Evolutionary conservation across 2,888 invertebrate genomes (phyloP), one percentile per base, ranked within the genome.

Genomic region (Luffia ferchaultella): DNA sequence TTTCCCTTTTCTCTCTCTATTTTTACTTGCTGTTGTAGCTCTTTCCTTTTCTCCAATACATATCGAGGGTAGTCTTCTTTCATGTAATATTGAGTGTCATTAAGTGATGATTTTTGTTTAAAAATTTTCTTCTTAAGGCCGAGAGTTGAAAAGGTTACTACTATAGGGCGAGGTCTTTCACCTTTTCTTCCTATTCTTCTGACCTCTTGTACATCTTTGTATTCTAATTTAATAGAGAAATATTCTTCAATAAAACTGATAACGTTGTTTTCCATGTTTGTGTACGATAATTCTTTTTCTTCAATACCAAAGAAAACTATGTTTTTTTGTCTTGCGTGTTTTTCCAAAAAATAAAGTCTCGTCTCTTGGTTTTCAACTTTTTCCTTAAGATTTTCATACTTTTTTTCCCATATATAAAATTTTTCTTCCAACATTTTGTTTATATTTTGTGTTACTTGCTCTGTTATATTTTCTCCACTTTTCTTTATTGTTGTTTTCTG

Each of bases 11-110:
- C 54, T 48, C 47, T 51, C 17, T 55, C 57, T 1, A 30, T 47
- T 50, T 51, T 48, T 17, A 51, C 52, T 52, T 52, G 54, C n/a
- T 54, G 51, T n/a, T 53, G 55, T 49, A 55, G 47, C 45, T 50
- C 51, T 50, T 42, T 57, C 42, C 55, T 55, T 53, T n/a, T n/a
- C n/a, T n/a, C n/a, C n/a, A n/a, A n/a, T n/a, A n/a, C n/a, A n/a
- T n/a, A n/a, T n/a, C n/a, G 46, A 16, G 55, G 53, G 41, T 50
- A 55, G 42, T 56, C 57, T 48, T 57, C 55, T 46, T 55, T 54
- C 41, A 55, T 44, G 45, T 53, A 55, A 18, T 50, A 52, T 12
- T 20, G 17, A 18, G 54, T 54, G 15, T 55, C 51, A 46, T 52
- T 56, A 19, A 56, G 41, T 17, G 40, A 7, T 45, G 50, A 46